These are phyloP conservation scores for Jacana jacana DNA, from an alignment of 2,113 vertebrate species.

Conservation along the genomic window DNA sequence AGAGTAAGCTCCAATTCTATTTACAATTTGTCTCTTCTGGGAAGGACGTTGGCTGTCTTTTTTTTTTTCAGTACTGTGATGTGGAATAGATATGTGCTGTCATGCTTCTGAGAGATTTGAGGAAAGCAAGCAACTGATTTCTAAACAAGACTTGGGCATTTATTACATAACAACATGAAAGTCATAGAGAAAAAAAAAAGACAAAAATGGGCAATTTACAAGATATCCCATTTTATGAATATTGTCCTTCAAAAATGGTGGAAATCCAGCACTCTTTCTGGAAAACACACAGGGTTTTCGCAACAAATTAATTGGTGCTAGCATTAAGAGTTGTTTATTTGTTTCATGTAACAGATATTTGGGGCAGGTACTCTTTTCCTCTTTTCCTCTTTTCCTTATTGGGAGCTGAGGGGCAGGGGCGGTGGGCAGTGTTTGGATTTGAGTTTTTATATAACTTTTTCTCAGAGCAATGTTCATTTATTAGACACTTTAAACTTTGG, in stretches of 20 bases:
- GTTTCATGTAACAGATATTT: background rate
- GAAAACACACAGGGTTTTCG: background rate
- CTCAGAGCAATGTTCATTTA: background rate
- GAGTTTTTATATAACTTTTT: background rate
- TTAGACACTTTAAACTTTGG: background rate
- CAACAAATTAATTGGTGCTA: background rate
- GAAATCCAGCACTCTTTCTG: background rate
- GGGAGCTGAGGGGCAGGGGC: background rate
- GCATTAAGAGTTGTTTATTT: background rate
- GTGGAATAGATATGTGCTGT: constrained; percentile 26
- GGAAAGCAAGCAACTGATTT: background rate
- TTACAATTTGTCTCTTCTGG: constrained; percentile 31
- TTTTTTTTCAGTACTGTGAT: constrained; percentile 3
- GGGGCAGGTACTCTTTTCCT: background rate
- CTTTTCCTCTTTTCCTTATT: background rate
- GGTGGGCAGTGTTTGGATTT: background rate
- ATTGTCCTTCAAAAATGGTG: background rate
- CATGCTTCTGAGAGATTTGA: constrained; percentile 19
- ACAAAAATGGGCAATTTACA: background rate
- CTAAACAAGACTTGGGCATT: background rate
- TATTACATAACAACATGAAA: background rate
- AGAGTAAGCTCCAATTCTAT: constrained; percentile 14
- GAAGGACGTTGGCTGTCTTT: background rate
- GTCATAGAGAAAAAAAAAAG: background rate
- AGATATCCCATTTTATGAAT: background rate